Base-by-base conservation (phyloP, 2,888 invertebrate genomes). In the Trissoscelio sp. region DNA sequence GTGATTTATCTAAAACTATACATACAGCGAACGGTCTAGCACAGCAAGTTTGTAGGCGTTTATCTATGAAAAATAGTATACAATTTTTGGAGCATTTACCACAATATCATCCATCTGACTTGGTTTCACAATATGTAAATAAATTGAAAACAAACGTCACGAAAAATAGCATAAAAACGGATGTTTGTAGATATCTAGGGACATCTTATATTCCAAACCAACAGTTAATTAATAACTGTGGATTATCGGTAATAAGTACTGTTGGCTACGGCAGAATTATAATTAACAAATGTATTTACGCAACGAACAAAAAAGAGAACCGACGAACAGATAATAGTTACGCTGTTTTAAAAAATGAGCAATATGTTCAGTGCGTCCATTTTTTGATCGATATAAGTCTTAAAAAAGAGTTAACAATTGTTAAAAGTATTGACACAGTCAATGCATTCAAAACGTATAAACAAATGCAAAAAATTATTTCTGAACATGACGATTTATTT, bases 241-340 rank as follows among this genome's bases (percentile, higher is more conserved):
- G 6, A 24, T 24, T 24, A 24, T 24, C 6, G 24, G 3, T 24
- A 24, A 24, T 4, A 3, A 4, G 6, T 6, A 24, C 24, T 3
- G 24, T 6, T 24, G 24, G 24, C 6, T 24, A 24, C 6, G 6
- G 6, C 24, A 24, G 24, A 24, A 24, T 24, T 24, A 24, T 24
- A 24, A 24, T 24, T 4, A 6, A 24, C 6, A 24, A 4, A 4
- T 4, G 6, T 24, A 24, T 24, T 24, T 24, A 24, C 6, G 24
- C 24, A 6, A 24, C 24, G 3, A 24, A 24, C 6, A 24, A 24
- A 6, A 24, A 24, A 24, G 3, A 24, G 6, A n/a, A 42, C 12
- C 42, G n/a, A 42, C 11, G 42, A 42, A 42, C 42, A 14, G 42
- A 42, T 12, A 42, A 42, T 6, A 42, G 42, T 42, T 42, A 12